These are phyloP conservation scores for Stomorhina lunata DNA, from an alignment of 2,888 invertebrate species.

Conservation along the genomic window DNA sequence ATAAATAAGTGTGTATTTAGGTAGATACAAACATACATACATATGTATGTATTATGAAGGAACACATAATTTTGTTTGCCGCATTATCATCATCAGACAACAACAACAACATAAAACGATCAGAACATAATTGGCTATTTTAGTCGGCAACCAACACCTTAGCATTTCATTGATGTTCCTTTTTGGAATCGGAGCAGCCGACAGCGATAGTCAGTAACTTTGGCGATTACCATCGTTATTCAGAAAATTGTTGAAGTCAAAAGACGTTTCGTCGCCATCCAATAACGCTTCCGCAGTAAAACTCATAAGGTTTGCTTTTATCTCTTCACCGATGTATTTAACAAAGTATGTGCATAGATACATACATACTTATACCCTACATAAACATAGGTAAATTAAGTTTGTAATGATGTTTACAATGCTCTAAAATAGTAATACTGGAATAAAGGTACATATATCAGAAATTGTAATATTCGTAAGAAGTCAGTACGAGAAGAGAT, in stretches of 20 bases:
- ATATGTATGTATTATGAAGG: background rate
- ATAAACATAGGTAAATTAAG: too few species aligned
- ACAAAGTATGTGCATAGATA: too few species aligned
- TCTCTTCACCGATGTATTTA: constrained; percentile 3
- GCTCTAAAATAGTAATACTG: too few species aligned
- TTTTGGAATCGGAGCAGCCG: constrained; percentile 71
- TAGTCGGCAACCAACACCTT: constrained; percentile 73
- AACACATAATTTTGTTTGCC: constrained; percentile 58
- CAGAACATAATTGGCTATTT: constrained; percentile 73
- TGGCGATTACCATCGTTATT: constrained; percentile 66
- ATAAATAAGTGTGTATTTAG: constrained; percentile 49
- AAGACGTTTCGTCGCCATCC: constrained; percentile 74
- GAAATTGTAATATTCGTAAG: too few species aligned
- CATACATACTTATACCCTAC: too few species aligned
- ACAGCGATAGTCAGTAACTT: constrained; percentile 66
- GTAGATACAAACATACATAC: background rate
- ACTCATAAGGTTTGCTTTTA: constrained; percentile 4
- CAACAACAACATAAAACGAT: constrained; percentile 70
- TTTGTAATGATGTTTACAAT: too few species aligned
- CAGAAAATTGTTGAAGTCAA: constrained; percentile 71
- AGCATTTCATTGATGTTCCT: constrained; percentile 69
- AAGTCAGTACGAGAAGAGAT: too few species aligned
- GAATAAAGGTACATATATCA: too few species aligned
- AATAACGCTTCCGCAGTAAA: constrained; percentile 61
- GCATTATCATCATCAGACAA: constrained; percentile 54